A percentile compares a stretch with the other conserved stretches of the same genome.
These are phyloP conservation scores for Cardinalis cardinalis DNA, from an alignment of 2,113 vertebrate genomes.

Conservation along the genomic window DNA sequence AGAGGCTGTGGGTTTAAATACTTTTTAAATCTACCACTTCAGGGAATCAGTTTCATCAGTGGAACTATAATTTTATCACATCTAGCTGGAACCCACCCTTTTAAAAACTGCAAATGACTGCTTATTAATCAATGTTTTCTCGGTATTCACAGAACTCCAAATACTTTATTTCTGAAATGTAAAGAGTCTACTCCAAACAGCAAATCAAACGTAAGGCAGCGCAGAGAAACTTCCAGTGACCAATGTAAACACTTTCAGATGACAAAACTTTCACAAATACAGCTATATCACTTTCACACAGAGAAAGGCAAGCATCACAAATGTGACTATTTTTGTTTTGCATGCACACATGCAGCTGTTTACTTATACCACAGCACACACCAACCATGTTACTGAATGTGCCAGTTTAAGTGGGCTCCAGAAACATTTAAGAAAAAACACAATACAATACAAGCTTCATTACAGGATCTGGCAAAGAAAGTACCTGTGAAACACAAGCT, in stretches of 20 bases:
- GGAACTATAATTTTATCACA: neutral
- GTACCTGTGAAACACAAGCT: slow-evolving; percentile 57
- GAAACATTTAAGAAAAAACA: neutral
- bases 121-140: neutral
- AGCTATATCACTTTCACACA: slow-evolving; percentile 42
- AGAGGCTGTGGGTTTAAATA: neutral
- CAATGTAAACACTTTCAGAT: slow-evolving; percentile 35
- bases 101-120: neutral
- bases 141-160: slow-evolving; percentile 37
- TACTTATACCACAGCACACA: slow-evolving; percentile 15
- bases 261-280: slow-evolving; percentile 47
- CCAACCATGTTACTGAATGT: slow-evolving; percentile 19
- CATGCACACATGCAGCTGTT: slow-evolving; percentile 57
- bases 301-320: slow-evolving; percentile 53
- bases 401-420: slow-evolving; percentile 18
- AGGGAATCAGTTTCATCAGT: neutral
- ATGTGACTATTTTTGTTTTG: slow-evolving; percentile 30
- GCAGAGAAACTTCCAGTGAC: slow-evolving; percentile 38
- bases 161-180: slow-evolving; percentile 35
- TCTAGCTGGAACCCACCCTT: neutral
- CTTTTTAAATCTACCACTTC: neutral
- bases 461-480: slow-evolving; percentile 30
- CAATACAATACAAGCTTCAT: slow-evolving; percentile 28
- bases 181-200: slow-evolving; percentile 26
- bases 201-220: slow-evolving; percentile 40